Evolutionary conservation across 1,140 invertebrate genomes (phyloP).

Genomic region (Papilio xuthus): DNA sequence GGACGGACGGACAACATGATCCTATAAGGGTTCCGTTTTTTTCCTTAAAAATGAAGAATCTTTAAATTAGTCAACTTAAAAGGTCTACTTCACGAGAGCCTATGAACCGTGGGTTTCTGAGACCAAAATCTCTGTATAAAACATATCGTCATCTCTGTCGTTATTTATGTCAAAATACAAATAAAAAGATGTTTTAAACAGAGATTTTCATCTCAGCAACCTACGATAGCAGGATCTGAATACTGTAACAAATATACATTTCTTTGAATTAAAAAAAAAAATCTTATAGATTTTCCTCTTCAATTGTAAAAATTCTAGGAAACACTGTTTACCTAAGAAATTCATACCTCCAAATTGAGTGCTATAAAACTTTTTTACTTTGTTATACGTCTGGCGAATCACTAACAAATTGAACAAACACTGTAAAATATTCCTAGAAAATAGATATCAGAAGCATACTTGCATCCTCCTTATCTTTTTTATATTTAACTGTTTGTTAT

Average conservation of each 20-base stretch:
- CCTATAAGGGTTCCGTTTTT: too few relatives aligned
- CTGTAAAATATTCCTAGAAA: not conserved
- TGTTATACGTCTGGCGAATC: not conserved
- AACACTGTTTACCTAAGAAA: not conserved
- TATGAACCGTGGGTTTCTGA: too few relatives aligned
- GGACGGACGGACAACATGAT: too few relatives aligned
- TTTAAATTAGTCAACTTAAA: too few relatives aligned
- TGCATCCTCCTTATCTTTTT: not conserved
- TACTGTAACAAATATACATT: not conserved
- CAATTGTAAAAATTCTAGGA: not conserved
- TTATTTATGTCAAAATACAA: too few relatives aligned
- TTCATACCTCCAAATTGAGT: not conserved
- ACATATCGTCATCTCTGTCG: too few relatives aligned
- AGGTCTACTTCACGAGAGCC: too few relatives aligned
- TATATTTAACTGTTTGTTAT: not conserved
- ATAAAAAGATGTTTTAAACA: too few relatives aligned
- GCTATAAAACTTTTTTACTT: not conserved
- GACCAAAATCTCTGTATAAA: too few relatives aligned
- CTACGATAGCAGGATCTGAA: not conserved
- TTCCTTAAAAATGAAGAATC: too few relatives aligned
- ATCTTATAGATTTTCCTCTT: not conserved
- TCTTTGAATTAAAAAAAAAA: not conserved
- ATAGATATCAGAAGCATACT: not conserved
- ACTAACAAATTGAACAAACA: not conserved
- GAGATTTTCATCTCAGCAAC: too few relatives aligned